Conservation (phyloP, 2,888 invertebrate species). For the Aquatica leii region DNA sequence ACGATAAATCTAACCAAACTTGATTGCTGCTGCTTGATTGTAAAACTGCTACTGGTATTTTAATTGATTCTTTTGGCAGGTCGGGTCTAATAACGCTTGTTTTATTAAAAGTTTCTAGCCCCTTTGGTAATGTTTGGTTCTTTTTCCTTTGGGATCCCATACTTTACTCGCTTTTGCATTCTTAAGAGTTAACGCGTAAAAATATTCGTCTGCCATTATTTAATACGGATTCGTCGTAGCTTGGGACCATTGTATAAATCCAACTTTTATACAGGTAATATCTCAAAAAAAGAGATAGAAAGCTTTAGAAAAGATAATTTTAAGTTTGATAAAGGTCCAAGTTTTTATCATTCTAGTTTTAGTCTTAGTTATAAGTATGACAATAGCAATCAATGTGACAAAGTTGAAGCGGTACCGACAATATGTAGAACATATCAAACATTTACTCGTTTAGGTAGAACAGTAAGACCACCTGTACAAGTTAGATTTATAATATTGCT, state of each 20-base stretch:
- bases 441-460: not conserved
- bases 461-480: too few species aligned
- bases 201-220: slow-evolving; percentile 88
- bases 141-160: slow-evolving; percentile 84
- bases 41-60: slow-evolving; percentile 83
- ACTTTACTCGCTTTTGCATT: slow-evolving; percentile 77
- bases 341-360: not conserved
- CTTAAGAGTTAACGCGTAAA: slow-evolving; percentile 82
- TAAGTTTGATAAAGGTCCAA: not conserved
- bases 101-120: slow-evolving; percentile 84
- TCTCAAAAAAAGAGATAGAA: not conserved
- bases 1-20: slow-evolving; percentile 77
- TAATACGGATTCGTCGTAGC: slow-evolving; percentile 65
- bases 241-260: slow-evolving; percentile 45
- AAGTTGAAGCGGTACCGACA: not conserved
- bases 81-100: slow-evolving; percentile 82
- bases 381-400: not conserved
- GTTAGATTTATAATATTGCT: too few species aligned
- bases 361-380: not conserved
- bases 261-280: slow-evolving; percentile 12
- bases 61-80: slow-evolving; percentile 80
- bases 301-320: not conserved
- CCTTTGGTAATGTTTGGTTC: slow-evolving; percentile 73
- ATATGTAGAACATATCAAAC: not conserved
- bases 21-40: slow-evolving; percentile 82